Conservation (phyloP, 2,113 vertebrate genomes). For the Carassius gibelio region DNA sequence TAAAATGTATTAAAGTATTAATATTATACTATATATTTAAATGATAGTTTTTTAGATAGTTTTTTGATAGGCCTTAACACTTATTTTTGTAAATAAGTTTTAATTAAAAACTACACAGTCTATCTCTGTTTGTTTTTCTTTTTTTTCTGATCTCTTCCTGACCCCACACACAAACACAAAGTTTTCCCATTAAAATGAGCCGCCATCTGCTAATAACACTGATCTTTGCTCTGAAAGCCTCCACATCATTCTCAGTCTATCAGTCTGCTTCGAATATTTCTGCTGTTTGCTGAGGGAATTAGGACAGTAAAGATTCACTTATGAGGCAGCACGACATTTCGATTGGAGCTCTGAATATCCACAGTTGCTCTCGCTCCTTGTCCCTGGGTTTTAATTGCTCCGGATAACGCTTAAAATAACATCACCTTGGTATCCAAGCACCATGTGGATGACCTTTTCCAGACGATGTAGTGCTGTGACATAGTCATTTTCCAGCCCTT, state of each 20-base stretch:
- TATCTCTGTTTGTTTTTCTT: neutral
- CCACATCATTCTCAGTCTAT: neutral
- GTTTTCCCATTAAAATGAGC: neutral
- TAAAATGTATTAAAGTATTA: no score
- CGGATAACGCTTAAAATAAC: constrained; percentile 58
- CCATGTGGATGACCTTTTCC: constrained; percentile 66
- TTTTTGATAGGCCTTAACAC: no score
- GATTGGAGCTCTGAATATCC: constrained; percentile 48
- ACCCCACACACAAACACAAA: neutral
- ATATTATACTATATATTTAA: no score
- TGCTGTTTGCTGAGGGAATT: constrained; percentile 16
- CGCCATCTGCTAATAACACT: neutral
- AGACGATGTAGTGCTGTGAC: constrained; percentile 56
- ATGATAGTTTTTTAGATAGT: no score
- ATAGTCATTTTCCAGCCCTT: constrained; percentile 51
- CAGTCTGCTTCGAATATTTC: constrained; percentile 40
- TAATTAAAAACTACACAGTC: neutral
- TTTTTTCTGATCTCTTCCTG: neutral
- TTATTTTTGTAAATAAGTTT: neutral
- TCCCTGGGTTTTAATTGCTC: constrained; percentile 62
- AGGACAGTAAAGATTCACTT: constrained; percentile 34
- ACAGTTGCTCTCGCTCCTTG: neutral
- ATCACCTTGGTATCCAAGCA: constrained; percentile 52
- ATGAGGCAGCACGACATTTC: constrained; percentile 49
- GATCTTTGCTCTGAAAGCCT: constrained; percentile 10